Base-by-base conservation (phyloP, 2,797 vertebrate species). In the Diplodus sargus region DNA sequence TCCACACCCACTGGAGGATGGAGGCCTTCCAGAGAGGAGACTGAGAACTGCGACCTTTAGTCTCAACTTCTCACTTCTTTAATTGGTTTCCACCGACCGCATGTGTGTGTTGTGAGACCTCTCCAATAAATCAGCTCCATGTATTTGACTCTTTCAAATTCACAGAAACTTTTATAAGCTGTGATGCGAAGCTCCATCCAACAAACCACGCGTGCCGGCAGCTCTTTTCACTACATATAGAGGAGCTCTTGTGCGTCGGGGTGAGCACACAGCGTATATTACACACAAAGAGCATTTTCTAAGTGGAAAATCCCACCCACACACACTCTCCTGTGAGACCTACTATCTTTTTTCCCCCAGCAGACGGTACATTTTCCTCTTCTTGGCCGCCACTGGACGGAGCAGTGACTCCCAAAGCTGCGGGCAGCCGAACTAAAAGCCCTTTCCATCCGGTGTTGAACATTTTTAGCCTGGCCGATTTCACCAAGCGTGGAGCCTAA, bases 221-320 rank as follows among this genome's bases (percentile, higher is more conserved):
- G 76, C 75, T 74, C 20, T 80, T 81, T 87, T 87, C 45, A 64
- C 49, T 52, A 48, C 66, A 4, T 39, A 83, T 88, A 89, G 81
- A 76, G 51, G 81, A 78, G 59, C 54, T 72, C 65, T 85, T 83
- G 79, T 86, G 68, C 23, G 70, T 51, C 4, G 76, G 28, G 78
- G 84, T 72, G 82, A 80, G 69, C 80, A 58, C 58, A 28, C 28
- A 67, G 47, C 16, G 4, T 82, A 81, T 73, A 83, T 88, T 86
- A 81, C 66, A 91, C 51, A 82, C 12, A 39, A 76, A 59, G 70
- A 76, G 79, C 39, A 74, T 86, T 85, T 34, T 89, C 49, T 65
- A 82, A 82, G 78, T 87, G 90, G 90, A 91, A 92, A 90, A 85
- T 91, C 90, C 91, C 90, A 90, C 91, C 88, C 87, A 85, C 79